phyloP scores from a whole-genome alignment of 2,113 vertebrate genomes.

The Phoenicopterus ruber region DNA sequence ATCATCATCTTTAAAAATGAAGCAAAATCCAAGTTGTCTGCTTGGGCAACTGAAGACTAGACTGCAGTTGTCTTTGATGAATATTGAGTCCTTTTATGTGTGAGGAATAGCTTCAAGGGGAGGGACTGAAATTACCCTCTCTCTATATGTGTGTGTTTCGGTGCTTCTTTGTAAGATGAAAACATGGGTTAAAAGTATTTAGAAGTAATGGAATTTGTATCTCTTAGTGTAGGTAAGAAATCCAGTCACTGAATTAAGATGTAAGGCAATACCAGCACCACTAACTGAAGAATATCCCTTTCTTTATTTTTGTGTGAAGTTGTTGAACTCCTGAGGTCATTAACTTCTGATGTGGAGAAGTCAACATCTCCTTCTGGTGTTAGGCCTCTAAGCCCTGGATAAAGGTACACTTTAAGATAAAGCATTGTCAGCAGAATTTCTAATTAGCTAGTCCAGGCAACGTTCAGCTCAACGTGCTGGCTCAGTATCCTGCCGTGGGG shows the following conservation, averaged over 20 bases:
- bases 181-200: background rate
- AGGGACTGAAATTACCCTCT: background rate
- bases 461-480: background rate
- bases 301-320: background rate
- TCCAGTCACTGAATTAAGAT: background rate
- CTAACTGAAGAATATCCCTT: background rate
- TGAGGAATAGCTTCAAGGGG: background rate
- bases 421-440: background rate
- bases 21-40: background rate
- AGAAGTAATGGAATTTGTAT: background rate
- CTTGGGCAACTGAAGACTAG: background rate
- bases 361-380: background rate
- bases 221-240: background rate
- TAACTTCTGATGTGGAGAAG: background rate
- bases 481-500: background rate
- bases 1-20: background rate
- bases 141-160: background rate
- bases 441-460: background rate
- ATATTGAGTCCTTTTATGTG: background rate
- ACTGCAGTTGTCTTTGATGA: background rate
- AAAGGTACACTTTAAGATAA: background rate
- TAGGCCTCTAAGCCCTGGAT: background rate
- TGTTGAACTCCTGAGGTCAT: background rate
- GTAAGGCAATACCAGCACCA: background rate
- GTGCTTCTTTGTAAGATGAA: background rate